Conservation (phyloP, 2,797 vertebrate species). For the Masticophis lateralis region DNA sequence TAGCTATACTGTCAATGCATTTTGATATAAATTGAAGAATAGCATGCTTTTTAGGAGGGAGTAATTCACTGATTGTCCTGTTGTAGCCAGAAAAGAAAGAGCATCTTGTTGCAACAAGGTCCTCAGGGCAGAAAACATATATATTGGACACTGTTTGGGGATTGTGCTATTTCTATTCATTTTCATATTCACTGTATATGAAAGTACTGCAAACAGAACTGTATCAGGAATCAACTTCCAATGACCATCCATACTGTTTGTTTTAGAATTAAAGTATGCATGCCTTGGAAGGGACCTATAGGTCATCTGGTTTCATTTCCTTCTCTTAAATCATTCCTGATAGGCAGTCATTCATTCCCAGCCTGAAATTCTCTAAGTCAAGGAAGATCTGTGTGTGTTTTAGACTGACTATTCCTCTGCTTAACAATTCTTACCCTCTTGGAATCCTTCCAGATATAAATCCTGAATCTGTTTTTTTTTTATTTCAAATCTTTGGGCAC, state of each 20-base stretch:
- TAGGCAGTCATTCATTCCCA: not conserved
- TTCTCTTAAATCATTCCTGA: not conserved
- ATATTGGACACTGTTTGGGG: not conserved
- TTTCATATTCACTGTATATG: not conserved
- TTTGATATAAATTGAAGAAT: slow-evolving; percentile 64
- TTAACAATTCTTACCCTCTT: not conserved
- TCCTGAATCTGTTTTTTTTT: not conserved
- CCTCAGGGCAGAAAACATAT: slow-evolving; percentile 40
- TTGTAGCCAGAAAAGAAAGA: slow-evolving; percentile 51
- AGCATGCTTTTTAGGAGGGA: slow-evolving; percentile 61
- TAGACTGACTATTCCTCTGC: not conserved
- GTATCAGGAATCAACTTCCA: not conserved
- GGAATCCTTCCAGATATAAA: not conserved
- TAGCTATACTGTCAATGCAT: slow-evolving; percentile 71
- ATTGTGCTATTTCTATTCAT: not conserved
- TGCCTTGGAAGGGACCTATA: not conserved
- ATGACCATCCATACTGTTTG: not conserved
- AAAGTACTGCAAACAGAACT: not conserved
- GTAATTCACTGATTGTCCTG: slow-evolving; percentile 66
- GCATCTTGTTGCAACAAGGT: slow-evolving; percentile 43
- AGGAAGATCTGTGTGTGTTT: not conserved
- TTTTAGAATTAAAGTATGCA: not conserved
- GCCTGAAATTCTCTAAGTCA: not conserved
- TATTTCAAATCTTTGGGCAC: not conserved
- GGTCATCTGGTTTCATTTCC: not conserved